Evolutionary conservation across 1,140 invertebrate genomes (phyloP).

Genomic region (Plectrocnemia conspersa): DNA sequence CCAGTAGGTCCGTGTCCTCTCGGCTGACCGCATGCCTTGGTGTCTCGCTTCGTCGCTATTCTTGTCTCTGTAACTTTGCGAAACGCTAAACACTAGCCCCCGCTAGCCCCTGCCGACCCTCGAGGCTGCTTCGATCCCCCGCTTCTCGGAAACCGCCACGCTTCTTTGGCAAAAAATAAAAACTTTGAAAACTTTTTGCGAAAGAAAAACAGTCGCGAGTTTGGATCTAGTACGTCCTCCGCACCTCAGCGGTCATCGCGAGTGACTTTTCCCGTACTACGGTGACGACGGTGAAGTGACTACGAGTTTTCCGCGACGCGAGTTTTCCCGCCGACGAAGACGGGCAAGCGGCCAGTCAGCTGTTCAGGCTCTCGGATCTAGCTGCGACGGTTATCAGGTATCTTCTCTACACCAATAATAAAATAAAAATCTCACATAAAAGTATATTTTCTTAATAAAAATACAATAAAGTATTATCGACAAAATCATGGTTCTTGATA

Average conservation of each 20-base stretch:
- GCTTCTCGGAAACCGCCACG: slow-evolving; percentile 12
- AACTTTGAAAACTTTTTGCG: not conserved
- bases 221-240: not conserved
- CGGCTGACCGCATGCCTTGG: slow-evolving; percentile 55
- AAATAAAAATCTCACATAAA: not conserved
- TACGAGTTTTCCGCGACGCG: not conserved
- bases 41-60: slow-evolving; percentile 52
- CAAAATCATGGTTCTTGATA: too few species aligned
- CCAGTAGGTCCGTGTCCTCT: slow-evolving; percentile 55
- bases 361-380: slow-evolving; percentile 27
- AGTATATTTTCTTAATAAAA: too few species aligned
- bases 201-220: not conserved
- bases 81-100: slow-evolving; percentile 17
- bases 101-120: slow-evolving; percentile 3
- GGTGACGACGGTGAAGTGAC: not conserved
- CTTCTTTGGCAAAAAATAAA: slow-evolving; percentile 21
- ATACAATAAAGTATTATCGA: too few species aligned
- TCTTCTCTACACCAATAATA: slow-evolving; percentile 21
- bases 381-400: slow-evolving; percentile 28
- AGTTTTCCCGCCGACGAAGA: not conserved
- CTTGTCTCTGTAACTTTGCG: slow-evolving; percentile 30
- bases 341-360: slow-evolving; percentile 12
- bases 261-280: not conserved
- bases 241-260: not conserved
- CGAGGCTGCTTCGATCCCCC: too few species aligned